Conservation (phyloP, 2,797 vertebrate genomes). For the Gymnoscopelus braueri region DNA sequence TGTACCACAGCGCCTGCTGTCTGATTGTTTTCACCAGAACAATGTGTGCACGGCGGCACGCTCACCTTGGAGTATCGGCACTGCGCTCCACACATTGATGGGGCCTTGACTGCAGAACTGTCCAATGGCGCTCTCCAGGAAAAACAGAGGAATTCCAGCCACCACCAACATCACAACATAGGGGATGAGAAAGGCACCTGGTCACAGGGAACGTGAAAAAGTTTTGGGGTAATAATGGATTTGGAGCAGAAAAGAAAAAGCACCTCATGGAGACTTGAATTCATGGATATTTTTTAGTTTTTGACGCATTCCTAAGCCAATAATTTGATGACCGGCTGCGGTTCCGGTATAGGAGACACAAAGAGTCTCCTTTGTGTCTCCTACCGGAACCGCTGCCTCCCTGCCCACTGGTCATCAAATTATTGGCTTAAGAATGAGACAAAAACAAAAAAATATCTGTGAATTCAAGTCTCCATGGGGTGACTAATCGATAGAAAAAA, state of each 20-base stretch:
- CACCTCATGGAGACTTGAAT: neutral
- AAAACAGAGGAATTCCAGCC: constrained; percentile 79
- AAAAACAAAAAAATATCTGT: no score
- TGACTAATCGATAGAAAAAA: no score
- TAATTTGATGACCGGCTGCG: no score
- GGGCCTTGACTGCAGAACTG: constrained; percentile 86
- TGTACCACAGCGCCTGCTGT: no score
- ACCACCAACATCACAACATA: constrained; percentile 79
- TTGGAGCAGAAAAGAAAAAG: neutral
- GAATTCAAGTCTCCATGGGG: no score
- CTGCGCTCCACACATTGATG: constrained; percentile 77
- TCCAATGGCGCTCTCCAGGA: constrained; percentile 80
- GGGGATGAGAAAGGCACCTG: constrained; percentile 82
- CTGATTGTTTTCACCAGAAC: neutral
- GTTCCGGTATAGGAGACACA: no score
- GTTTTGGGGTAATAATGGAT: neutral
- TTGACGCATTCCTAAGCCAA: neutral
- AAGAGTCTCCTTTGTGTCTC: no score
- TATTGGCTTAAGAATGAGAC: no score
- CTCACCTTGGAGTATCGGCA: constrained; percentile 81
- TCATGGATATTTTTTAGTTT: neutral
- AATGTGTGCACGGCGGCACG: neutral
- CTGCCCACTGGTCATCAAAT: no score
- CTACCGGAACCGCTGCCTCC: no score
- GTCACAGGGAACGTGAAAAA: neutral